Conservation (phyloP, 2,113 vertebrate genomes). For the Oreotrochilus melanogaster region DNA sequence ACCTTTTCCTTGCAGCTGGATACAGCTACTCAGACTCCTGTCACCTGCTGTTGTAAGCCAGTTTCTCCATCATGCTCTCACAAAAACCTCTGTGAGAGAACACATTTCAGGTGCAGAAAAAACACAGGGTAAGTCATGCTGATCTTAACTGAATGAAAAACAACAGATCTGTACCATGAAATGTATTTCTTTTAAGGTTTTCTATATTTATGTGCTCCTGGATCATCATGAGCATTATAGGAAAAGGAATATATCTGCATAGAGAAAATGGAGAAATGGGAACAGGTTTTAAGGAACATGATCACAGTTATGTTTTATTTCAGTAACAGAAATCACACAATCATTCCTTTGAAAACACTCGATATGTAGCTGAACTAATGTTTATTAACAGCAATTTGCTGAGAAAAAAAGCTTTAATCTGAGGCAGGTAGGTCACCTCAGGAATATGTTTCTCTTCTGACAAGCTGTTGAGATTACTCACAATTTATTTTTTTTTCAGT, state of each 20-base stretch:
- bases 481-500: not conserved
- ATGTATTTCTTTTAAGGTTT: not conserved
- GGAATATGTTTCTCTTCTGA: conserved; percentile 24
- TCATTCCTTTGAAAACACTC: conserved; percentile 16
- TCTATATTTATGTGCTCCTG: not conserved
- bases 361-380: conserved; percentile 26
- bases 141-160: not conserved
- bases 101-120: not conserved
- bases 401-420: not conserved
- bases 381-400: conserved; percentile 38
- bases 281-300: not conserved
- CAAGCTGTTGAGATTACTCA: conserved; percentile 16
- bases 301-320: not conserved
- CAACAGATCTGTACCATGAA: not conserved
- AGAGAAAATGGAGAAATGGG: not conserved
- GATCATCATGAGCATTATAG: not conserved
- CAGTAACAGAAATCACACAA: not conserved
- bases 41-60: not conserved
- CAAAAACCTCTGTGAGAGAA: not conserved
- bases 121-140: not conserved
- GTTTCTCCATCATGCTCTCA: not conserved
- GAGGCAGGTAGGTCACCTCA: conserved; percentile 36
- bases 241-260: not conserved
- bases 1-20: not conserved
- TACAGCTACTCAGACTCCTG: not conserved